Evolutionary conservation across 2,888 invertebrate genomes (phyloP).

Genomic region (Phrixothrix hirtus): DNA sequence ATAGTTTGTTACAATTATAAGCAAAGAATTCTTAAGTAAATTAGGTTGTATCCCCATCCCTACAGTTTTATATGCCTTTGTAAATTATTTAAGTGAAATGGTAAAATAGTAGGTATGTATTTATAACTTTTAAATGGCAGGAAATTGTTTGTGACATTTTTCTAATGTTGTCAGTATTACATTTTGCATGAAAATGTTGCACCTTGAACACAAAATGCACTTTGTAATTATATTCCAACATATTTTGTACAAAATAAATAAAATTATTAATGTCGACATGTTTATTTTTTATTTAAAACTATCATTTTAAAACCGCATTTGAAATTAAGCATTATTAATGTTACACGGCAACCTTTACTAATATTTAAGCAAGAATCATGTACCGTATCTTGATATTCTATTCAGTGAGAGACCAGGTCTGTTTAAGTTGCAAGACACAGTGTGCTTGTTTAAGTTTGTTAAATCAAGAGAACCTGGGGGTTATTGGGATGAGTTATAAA

Average conservation of each 20-base stretch:
- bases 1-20: not conserved
- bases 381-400: too few species aligned
- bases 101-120: slow-evolving; percentile 14
- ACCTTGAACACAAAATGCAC: slow-evolving; percentile 49
- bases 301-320: not conserved
- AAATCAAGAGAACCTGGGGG: too few species aligned
- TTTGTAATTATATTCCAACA: slow-evolving; percentile 44
- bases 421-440: too few species aligned
- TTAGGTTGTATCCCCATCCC: slow-evolving; percentile 33
- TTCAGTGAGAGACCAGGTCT: too few species aligned
- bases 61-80: slow-evolving; percentile 34
- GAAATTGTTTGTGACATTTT: slow-evolving; percentile 23
- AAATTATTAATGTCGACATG: slow-evolving; percentile 19
- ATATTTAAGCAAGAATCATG: too few species aligned
- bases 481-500: too few species aligned
- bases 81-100: slow-evolving; percentile 24
- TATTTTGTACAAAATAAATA: slow-evolving; percentile 49
- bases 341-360: too few species aligned
- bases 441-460: too few species aligned
- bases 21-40: slow-evolving; percentile 9
- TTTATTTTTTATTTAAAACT: not conserved
- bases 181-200: slow-evolving; percentile 42
- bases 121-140: slow-evolving; percentile 18
- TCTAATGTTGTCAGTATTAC: slow-evolving; percentile 30
- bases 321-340: too few species aligned